Evolutionary conservation across 2,888 invertebrate genomes (phyloP), one percentile per base, ranked within the genome.

Genomic region (Phrixothrix hirtus): DNA sequence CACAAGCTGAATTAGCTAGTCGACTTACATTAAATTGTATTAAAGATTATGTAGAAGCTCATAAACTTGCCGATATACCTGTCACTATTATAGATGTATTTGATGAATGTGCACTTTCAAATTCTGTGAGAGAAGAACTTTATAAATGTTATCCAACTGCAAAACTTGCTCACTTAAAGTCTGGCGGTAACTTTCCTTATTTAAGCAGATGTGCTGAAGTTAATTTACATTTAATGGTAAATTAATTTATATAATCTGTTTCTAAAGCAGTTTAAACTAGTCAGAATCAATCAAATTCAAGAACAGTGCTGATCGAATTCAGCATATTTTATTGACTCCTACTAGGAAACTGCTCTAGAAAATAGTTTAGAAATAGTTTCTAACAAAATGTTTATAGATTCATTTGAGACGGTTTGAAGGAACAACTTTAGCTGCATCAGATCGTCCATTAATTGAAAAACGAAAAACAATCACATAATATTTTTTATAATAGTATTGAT

Each of bases 151-250:
- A 92, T 73, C 92, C 93, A 0, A 81, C 87, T 54, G 92, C 92
- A 0, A 91, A 89, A 75, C 73, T 91, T 56, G 94, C 92, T 1
- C 92, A 93, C 74, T 76, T 94, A 36, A 95, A 95, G 72, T 85
- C 83, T 58, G 94, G 94, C 1, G 93, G 94, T 2, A 93, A 93
- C 77, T 94, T 94, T 74, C 94, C 94, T 0, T 94, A 92, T 70
- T 78, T 95, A 54, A 92, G 93, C 72, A 81, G 92, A 66, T 85
- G 88, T 72, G 88, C 88, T 65, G 94, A 95, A 80, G 92, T 93
- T 41, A 93, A 93, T 77, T 79, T 94, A 60, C 90, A 93, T 79
- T 81, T 94, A 70, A 82, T 91, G 82, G 93, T 92, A 71, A 75
- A 73, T 47, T 31, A 56, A 51, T 49, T 30, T 37, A n/a, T n/a